Base-by-base conservation (phyloP, 2,888 invertebrate species). In the Xestia rhomboidea region DNA sequence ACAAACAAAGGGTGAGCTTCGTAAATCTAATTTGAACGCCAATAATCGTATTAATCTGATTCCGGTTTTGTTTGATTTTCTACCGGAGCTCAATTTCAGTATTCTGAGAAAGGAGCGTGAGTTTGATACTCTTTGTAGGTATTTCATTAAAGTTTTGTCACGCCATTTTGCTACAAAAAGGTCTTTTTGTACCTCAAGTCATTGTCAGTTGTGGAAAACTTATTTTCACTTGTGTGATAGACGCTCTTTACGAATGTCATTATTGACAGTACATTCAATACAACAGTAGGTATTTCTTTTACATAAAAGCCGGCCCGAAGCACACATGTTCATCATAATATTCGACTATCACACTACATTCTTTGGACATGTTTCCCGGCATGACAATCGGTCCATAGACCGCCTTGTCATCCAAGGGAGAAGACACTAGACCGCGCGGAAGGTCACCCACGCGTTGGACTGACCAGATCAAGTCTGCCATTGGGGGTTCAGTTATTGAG, bases 21-120 rank as follows among this genome's bases (percentile, higher is more conserved):
- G 38, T 66, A 63, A 79, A 88, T 86, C 77, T 82, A 81, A 89
- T 88, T 89, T 85, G 66, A 76, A 81, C 73, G 76, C 82, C 83
- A 85, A 88, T 88, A 85, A 88, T 85, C 77, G 72, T 82, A 85
- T 85, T 87, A 89, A 88, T 83, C 85, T 75, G 83, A 89, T 89
- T 89, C 82, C 76, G 75, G 78, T 80, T 73, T 84, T 80, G 83
- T 87, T 77, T 83, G 64, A 66, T 73, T 83, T 83, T 71, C 51
- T 66, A 46, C 63, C n/a, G 71, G 24, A 79, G 68, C n/a, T 57
- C 54, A 21, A 51, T 18, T 8, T 30, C n/a, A 7, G 7, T 34
- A 27, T 46, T 69, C 75, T n/a, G 27, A 18, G 2, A 21, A 73
- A 13, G 63, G 57, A 44, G 18, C 2, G 13, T 63, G 30, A 34